Evolutionary conservation across 2,113 vertebrate genomes (phyloP).

Genomic region (Coptodon bakossiorum): DNA sequence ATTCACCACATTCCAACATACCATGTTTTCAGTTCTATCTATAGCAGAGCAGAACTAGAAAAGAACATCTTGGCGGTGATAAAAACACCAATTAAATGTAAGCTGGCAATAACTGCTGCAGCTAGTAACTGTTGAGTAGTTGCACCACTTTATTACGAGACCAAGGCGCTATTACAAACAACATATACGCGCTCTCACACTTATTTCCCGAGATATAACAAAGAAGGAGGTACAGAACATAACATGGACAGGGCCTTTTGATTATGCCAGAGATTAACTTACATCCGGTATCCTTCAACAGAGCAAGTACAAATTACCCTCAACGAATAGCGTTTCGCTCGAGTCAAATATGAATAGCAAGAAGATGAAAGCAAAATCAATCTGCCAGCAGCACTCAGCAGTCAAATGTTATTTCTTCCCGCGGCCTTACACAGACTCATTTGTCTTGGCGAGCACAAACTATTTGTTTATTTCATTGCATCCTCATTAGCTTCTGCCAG

Average conservation of each 20-base stretch:
- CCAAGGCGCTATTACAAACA: neutral
- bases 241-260: neutral
- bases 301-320: neutral
- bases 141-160: neutral
- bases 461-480: constrained; percentile 28
- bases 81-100: neutral
- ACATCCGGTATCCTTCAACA: neutral
- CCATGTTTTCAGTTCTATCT: neutral
- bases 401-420: constrained; percentile 1
- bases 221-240: neutral
- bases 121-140: neutral
- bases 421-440: neutral
- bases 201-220: neutral
- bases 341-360: neutral
- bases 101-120: neutral
- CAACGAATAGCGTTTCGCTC: neutral
- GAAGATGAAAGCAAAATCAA: constrained; percentile 14
- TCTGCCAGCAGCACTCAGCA: neutral
- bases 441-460: neutral
- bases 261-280: neutral
- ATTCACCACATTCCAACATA: neutral
- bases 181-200: neutral
- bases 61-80: constrained; percentile 7
- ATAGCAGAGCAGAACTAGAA: neutral
- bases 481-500: constrained; percentile 11